Base-by-base conservation (phyloP, 2,113 vertebrate genomes). In the Phalacrocorax brasilianus region DNA sequence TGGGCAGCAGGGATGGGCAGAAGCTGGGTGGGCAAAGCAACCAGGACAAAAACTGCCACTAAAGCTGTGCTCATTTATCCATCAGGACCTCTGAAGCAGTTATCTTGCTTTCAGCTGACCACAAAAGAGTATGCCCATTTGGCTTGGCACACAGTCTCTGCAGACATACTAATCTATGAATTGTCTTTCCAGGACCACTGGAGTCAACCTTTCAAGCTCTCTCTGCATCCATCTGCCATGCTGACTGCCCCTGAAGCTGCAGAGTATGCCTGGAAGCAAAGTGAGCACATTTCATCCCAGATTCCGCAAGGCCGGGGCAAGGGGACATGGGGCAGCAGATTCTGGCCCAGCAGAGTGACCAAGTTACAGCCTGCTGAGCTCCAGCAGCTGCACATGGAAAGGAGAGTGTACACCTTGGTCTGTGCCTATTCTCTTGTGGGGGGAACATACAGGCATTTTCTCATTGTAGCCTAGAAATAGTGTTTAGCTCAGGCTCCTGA, bases 211-310 rank as follows among this genome's bases (percentile, higher is more conserved):
- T 97, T 98, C 81, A 98, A 93, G 40, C 96, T 99, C 30, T 99
- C 98, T 73, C 94, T 98, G 96, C 99, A 99, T 82, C 99, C 98
- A 13, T 98, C 98, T 79, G 99, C 99, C 70, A 99, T 99, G 98
- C 94, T 99, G 42, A 97, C 97, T 35, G 99, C 98, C 5, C 98
- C 98, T 85, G 98, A 98, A 85, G 99, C 98, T 14, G 98, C 98
- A 59, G 96, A 98, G 27, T 97, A 98, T 56, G 98, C 97, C 86
- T 89, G 58, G 97, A 98, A 98, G 68, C 98, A 98, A 94, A 98
- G 98, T 99, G 83, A 98, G 98, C 56, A 65, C 40, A 11, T 86
- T 75, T 83, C n/a, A 80, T 17, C 55, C 45, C 35, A 58, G n/a
- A 8, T 59, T 23, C 40, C 32, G 9, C 14, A 56, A 50, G 21